Evolutionary conservation across 2,113 vertebrate genomes (phyloP).

Genomic region (Rhinolophus ferrumequinum): DNA sequence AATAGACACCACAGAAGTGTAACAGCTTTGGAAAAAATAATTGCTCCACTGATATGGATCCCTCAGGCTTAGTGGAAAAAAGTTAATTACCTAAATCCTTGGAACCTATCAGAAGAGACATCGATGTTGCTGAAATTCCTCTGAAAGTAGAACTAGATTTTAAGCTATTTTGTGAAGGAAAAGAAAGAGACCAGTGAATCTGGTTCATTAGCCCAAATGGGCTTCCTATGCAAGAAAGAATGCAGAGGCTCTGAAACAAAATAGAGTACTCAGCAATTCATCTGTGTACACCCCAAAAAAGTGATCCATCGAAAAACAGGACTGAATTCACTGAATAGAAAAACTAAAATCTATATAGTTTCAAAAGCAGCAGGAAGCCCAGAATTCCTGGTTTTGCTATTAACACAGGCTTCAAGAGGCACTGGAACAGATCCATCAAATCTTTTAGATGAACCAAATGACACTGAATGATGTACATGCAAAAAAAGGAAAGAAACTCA

Average conservation of each 20-base stretch:
- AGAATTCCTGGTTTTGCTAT: conserved; percentile 50
- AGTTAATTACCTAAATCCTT: conserved; percentile 40
- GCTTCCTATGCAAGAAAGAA: conserved; percentile 19
- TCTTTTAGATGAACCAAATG: conserved; percentile 55
- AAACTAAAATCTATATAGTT: conserved; percentile 62
- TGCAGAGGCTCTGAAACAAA: conserved; percentile 32
- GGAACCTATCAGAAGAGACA: conserved; percentile 40
- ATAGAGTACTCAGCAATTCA: neutral
- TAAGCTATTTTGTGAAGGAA: conserved; percentile 17
- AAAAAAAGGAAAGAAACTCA: conserved; percentile 38
- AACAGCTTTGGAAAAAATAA: conserved; percentile 58
- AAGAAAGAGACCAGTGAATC: conserved; percentile 37
- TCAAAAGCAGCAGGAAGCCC: conserved; percentile 54
- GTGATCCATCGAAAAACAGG: neutral
- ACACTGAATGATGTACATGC: neutral
- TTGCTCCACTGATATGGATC: conserved; percentile 28
- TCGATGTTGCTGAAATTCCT: conserved; percentile 34
- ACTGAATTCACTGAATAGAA: conserved; percentile 26
- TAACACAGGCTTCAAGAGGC: conserved; percentile 45
- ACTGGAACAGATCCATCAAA: conserved; percentile 28
- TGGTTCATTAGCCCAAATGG: conserved; percentile 29
- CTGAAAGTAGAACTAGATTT: conserved; percentile 52
- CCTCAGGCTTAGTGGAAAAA: conserved; percentile 20
- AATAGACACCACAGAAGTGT: conserved; percentile 46
- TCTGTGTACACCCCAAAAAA: neutral